Evolutionary conservation across 2,797 vertebrate species (phyloP), one percentile per base, ranked within the genome.

Genomic region (Sebastes vulpes): DNA sequence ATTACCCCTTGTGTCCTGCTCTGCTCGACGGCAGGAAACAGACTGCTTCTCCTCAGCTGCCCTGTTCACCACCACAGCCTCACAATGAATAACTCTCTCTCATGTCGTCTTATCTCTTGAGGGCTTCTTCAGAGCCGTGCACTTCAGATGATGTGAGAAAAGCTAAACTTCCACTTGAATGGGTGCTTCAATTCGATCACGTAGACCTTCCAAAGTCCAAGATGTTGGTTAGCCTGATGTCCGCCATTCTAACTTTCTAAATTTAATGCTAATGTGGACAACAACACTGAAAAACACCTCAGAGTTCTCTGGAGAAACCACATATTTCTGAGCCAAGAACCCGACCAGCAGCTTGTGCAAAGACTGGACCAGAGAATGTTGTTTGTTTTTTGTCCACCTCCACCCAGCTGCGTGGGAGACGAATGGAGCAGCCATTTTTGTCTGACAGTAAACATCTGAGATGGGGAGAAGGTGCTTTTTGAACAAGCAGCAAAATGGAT

Each of bases 351-450:
- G 61, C 61, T 70, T 83, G 78, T 61, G 71, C 66, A 77, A 81
- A 83, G 79, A 83, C 57, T 29, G 42, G 29, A 74, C 21, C 38
- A 60, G 82, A 61, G 65, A 83, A 72, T 78, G 57, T 75, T 91
- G 82, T 90, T 92, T 87, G 77, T 83, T 85, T 91, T 90, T 81
- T 86, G 72, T 77, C 72, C 63, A 31, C 83, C 84, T 85, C 87
- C 83, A 80, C 79, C 81, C 72, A 42, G 53, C 82, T 61, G 64
- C 38, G 28, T 70, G 77, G 82, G 69, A 87, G 81, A 87, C 58
- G 79, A 86, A 66, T 50, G 74, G 57, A 64, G 72, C 71, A 72
- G 70, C 65, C 84, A 79, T 91, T 87, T 90, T 75, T 81, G 64
- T 82, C 77, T 42, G 6, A 74, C 65, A 75, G 83, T 88, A 92